Evolutionary conservation across 2,113 vertebrate species (phyloP), one percentile per base, ranked within the genome.

Genomic region (Prunella fulvescens): DNA sequence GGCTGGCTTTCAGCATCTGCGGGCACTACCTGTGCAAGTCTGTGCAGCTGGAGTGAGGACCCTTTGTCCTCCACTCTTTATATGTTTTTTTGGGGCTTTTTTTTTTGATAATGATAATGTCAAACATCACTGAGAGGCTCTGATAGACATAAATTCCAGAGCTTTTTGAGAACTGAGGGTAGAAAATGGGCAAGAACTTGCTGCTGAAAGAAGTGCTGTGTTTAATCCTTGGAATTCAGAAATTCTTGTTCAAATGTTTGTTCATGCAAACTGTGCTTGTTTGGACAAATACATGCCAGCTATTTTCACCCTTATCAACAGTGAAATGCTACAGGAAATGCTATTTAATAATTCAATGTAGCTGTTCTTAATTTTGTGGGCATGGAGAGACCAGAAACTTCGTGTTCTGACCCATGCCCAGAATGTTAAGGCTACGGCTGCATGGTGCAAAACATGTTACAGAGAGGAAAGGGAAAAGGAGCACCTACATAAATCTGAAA

Each of bases 401-500:
- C 0, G 1, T 11, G 1, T 53, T 81, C 13, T 71, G 60, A 6
- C 9, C 1, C 7, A 1, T 31, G 9, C 11, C 1, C 12, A 28
- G 17, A 56, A 42, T 6, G 17, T 39, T 37, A 20, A 58, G 58
- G 58, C 25, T 28, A 19, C 3, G 4, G 44, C 12, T 56, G 6
- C 3, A 0, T 25, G 14, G 26, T 44, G 28, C 24, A 57, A 53
- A 65, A 50, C 5, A 2, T 1, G 0, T 22, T n/a, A 35, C 2
- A 64, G 57, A 72, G 47, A 16, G 9, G 22, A 18, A 71, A 74
- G 10, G 19, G 13, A 58, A 65, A 71, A 61, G 14, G 17, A 86
- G 20, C 10, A 35, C 8, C 67, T 74, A 9, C 0, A 5, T 11
- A 29, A 8, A 18, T 50, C 16, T 67, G 62, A 51, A 79, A 42